These are phyloP conservation scores for Thumatha senex DNA, from an alignment of 2,888 invertebrate genomes.

Conservation along the genomic window DNA sequence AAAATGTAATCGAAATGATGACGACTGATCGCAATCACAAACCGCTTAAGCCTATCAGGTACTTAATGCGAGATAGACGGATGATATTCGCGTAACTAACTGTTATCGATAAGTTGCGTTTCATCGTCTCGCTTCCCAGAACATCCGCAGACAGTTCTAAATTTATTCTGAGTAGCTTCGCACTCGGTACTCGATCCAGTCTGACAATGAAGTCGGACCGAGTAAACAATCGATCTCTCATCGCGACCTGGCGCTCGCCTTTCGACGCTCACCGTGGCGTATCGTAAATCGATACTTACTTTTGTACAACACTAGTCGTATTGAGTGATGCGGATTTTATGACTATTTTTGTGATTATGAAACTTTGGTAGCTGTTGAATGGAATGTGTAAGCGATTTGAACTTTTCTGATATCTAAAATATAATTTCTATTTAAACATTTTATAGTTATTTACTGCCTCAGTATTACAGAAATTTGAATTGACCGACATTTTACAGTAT, in stretches of 20 bases:
- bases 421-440: conserved; percentile 12
- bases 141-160: conserved; percentile 65
- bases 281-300: conserved; percentile 72
- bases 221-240: conserved; percentile 76
- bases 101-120: conserved; percentile 29
- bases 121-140: conserved; percentile 53
- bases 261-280: conserved; percentile 65
- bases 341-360: conserved; percentile 62
- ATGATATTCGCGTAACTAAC: conserved; percentile 29
- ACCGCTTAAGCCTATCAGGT: conserved; percentile 21
- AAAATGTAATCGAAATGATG: conserved; percentile 26
- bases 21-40: conserved; percentile 33
- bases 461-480: too few relatives aligned
- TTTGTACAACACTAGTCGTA: conserved; percentile 65
- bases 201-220: conserved; percentile 80
- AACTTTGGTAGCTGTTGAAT: conserved; percentile 46
- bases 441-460: conserved; percentile 11
- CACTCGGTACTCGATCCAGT: conserved; percentile 52
- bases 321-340: conserved; percentile 65
- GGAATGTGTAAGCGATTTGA: conserved; percentile 26
- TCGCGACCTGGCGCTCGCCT: conserved; percentile 70
- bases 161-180: conserved; percentile 71
- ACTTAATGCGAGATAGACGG: conserved; percentile 24
- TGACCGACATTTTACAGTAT: too few relatives aligned
- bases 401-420: conserved; percentile 14